phyloP scores from a whole-genome alignment of 2,888 invertebrate genomes.

The Drosophila mimica region DNA sequence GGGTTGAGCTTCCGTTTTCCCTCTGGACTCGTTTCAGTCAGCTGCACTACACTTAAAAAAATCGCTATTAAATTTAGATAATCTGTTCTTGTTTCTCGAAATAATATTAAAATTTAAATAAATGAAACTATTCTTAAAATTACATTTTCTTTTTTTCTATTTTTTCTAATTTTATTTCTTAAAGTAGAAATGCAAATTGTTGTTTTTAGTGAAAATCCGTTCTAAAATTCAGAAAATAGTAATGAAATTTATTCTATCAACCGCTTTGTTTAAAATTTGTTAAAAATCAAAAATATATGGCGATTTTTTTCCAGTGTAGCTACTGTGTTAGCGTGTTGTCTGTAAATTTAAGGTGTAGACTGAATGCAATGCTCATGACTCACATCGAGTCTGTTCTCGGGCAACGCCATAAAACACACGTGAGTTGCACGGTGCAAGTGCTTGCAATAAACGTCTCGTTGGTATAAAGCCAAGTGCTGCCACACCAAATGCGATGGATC shows the following conservation, averaged over 20 bases:
- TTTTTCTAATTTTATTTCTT: not conserved
- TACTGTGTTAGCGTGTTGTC: constrained; percentile 60
- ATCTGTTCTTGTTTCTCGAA: not conserved
- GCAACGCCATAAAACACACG: constrained; percentile 66
- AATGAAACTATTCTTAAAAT: not conserved
- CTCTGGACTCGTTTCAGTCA: constrained; percentile 24
- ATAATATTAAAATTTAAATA: not conserved
- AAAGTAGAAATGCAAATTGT: accelerated
- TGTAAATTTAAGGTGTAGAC: constrained; percentile 62
- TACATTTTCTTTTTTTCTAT: not conserved
- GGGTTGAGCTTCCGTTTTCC: constrained; percentile 53
- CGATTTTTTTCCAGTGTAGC: not conserved
- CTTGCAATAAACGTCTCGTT: constrained; percentile 41
- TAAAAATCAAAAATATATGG: not conserved
- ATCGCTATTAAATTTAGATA: not conserved
- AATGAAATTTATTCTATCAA: not conserved
- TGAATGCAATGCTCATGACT: constrained; percentile 73
- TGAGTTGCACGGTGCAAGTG: constrained; percentile 32
- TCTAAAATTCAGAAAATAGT: accelerated
- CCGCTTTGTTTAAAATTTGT: not conserved
- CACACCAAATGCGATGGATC: constrained; percentile 28
- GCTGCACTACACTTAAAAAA: not conserved
- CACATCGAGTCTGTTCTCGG: constrained; percentile 56
- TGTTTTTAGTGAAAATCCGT: not conserved
- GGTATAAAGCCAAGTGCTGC: constrained; percentile 34